Conservation (phyloP, 2,113 vertebrate genomes). For the Periophthalmus modestus region DNA sequence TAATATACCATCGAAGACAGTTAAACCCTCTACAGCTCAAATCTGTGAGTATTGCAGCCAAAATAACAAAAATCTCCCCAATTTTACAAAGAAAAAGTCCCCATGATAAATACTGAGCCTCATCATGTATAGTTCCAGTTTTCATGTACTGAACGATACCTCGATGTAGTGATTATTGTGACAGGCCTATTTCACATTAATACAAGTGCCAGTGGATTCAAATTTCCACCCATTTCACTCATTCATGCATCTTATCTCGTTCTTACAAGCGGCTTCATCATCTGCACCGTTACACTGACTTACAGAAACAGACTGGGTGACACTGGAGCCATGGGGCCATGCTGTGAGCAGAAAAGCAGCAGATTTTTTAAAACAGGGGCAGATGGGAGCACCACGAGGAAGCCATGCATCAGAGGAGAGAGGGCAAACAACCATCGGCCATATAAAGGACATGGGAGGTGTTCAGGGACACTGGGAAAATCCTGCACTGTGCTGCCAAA, state of each 20-base stretch:
- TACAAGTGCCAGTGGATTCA: neutral
- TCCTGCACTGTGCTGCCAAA: constrained; percentile 74
- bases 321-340: constrained; percentile 47
- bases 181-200: neutral
- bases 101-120: too few species aligned
- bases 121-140: too few species aligned
- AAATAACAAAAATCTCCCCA: too few species aligned
- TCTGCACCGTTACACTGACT: constrained; percentile 7
- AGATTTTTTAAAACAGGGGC: constrained; percentile 32
- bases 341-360: constrained; percentile 43
- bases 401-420: constrained; percentile 73
- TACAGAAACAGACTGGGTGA: constrained; percentile 17
- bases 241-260: neutral
- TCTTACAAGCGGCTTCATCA: neutral
- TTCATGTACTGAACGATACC: too few species aligned
- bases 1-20: too few species aligned
- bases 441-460: constrained; percentile 61
- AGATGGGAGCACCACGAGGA: constrained; percentile 74
- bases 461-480: constrained; percentile 28
- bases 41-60: too few species aligned
- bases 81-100: too few species aligned
- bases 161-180: too few species aligned
- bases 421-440: constrained; percentile 39
- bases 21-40: too few species aligned
- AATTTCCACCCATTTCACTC: neutral